phyloP scores from a whole-genome alignment of 2,888 invertebrate species.

The Campopleginae sp. region DNA sequence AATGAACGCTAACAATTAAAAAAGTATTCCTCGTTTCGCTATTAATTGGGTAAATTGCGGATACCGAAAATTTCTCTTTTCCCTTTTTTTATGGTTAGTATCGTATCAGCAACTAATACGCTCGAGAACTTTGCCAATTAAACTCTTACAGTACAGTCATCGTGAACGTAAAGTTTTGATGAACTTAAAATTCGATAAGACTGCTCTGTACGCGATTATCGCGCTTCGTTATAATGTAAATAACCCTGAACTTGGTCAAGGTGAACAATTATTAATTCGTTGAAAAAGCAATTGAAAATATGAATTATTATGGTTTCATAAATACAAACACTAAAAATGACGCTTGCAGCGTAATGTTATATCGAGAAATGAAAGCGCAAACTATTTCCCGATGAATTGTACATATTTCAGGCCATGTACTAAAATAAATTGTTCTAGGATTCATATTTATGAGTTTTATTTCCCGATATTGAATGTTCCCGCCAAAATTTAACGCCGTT shows the following conservation, averaged over 20 bases:
- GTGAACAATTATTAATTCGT: background rate
- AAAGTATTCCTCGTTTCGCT: background rate
- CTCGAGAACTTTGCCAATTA: background rate
- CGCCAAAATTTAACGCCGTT: background rate
- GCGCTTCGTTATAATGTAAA: slow-evolving; percentile 10
- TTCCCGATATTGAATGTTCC: background rate
- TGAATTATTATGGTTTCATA: background rate
- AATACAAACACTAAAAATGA: background rate
- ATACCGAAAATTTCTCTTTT: background rate
- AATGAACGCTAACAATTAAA: slow-evolving; percentile 12
- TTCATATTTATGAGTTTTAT: slow-evolving; percentile 6
- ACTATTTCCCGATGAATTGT: slow-evolving; percentile 36
- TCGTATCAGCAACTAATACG: background rate
- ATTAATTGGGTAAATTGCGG: background rate
- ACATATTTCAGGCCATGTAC: slow-evolving; percentile 61
- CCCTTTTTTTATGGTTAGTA: background rate
- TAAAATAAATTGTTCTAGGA: slow-evolving; percentile 52
- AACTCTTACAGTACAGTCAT: background rate
- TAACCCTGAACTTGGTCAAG: slow-evolving; percentile 6
- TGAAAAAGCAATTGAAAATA: background rate
- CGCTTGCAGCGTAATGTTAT: background rate
- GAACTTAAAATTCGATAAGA: slow-evolving; percentile 33
- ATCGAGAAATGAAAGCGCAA: slow-evolving; percentile 6
- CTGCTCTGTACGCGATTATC: slow-evolving; percentile 19
- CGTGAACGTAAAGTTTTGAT: background rate